Base-by-base conservation (phyloP, 2,888 invertebrate genomes). In the Prosopocoilus inquinatus region DNA sequence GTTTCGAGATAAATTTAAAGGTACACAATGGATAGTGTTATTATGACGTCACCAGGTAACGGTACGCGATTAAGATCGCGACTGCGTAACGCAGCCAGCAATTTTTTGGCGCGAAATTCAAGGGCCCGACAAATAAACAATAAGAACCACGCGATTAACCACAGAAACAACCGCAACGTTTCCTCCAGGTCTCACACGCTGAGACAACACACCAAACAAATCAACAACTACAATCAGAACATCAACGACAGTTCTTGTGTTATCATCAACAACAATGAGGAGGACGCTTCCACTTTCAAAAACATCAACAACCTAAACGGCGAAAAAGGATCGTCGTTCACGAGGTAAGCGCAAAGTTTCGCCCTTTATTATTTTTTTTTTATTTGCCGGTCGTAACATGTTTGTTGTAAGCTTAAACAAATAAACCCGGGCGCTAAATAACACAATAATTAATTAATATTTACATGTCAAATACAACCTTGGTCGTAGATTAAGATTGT, bases 11-110 rank as follows among this genome's bases (percentile, higher is more conserved):
- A 38, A 38, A 38, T 12, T 41, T 41, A 15, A 13, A 11, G 38
- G 38, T 28, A 28, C 20, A 28, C 20, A 58, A 82, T 82, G 82
- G 82, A 82, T 72, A 79, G 81, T 72, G 81, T 81, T 65, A 64
- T 70, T 50, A 76, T 82, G 67, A 79, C 80, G 73, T 78, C 80
- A 68, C 76, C 79, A 54, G 79, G 76, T 65, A 79, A 76, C 64
- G 79, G 73, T 67, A 77, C 62, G 46, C 64, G 66, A 28, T 58
- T 65, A 50, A 61, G 78, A 78, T 52, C 78, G 78, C 67, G 73
- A 78, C 79, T 59, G 79, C 81, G 74, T 77, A 80, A 71, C 73
- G 80, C 71, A 32, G 64, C 60, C 7, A 63, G 20, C 3, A 28
- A 53, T 50, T 52, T 62, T 57, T 62, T 64, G 53, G 57, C 62